Evolutionary conservation across 2,797 vertebrate genomes (phyloP).

Genomic region (Tapirus indicus): DNA sequence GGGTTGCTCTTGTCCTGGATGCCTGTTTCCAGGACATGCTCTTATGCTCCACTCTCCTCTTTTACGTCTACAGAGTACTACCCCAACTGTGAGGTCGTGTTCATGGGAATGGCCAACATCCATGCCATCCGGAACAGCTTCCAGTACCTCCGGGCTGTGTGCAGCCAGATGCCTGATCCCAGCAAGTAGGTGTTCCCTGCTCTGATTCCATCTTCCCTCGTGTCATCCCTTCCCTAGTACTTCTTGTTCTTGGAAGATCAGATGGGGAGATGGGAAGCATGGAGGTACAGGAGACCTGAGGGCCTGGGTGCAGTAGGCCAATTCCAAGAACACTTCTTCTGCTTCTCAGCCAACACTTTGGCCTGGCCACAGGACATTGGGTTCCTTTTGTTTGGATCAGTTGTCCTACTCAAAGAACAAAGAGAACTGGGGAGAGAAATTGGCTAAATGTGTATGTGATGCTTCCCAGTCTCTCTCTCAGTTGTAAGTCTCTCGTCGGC

Average conservation of each 20-base stretch:
- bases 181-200: constrained; percentile 94
- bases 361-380: background rate
- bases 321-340: background rate
- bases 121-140: constrained; percentile 99
- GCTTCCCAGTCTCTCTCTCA: background rate
- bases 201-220: background rate
- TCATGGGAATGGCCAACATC: constrained; percentile 99
- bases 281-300: background rate
- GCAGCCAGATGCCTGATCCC: constrained; percentile 98
- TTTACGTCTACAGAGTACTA: constrained; percentile 94
- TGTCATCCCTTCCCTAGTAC: background rate
- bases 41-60: constrained; percentile 20
- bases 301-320: background rate
- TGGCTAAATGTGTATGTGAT: background rate
- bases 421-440: constrained; percentile 27
- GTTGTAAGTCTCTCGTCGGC: background rate
- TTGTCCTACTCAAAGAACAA: constrained; percentile 47
- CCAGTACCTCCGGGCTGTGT: constrained; percentile 96
- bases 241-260: background rate
- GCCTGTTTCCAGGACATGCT: background rate
- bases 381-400: constrained; percentile 52
- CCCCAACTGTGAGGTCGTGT: constrained; percentile 98
- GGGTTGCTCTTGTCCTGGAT: background rate
- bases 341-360: constrained; percentile 19
- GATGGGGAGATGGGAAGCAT: background rate